Percentiles rank a stretch among this genome's conserved stretches.
phyloP scores from a whole-genome alignment of 35 echinoderm and acorn worm genomes.

The Lytechinus variegatus region DNA sequence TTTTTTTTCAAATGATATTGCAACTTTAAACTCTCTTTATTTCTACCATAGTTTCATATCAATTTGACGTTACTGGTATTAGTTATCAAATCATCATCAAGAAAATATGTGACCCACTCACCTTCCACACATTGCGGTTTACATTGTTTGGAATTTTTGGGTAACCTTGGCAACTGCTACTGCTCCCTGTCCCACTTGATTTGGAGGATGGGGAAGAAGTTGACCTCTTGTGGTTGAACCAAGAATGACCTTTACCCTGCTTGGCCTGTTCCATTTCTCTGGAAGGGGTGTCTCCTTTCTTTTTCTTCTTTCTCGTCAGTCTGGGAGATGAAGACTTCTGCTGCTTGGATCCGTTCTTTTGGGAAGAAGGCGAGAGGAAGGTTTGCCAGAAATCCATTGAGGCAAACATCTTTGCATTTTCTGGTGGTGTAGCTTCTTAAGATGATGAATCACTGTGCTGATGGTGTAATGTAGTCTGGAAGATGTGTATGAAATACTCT shows the following conservation, averaged over 20 bases:
- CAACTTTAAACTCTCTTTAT: too few species aligned
- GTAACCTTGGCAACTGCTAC: background rate
- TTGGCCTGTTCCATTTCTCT: conserved; percentile 36
- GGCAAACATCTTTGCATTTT: conserved; percentile 25
- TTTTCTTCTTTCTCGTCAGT: conserved; percentile 18
- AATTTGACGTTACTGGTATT: background rate
- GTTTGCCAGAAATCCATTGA: conserved; percentile 42
- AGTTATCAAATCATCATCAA: conserved; percentile 7
- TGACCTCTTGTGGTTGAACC: background rate
- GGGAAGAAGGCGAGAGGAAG: conserved; percentile 1
- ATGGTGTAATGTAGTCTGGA: background rate
- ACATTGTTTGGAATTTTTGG: conserved; percentile 26
- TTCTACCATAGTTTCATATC: too few species aligned
- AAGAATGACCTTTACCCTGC: conserved; percentile 23
- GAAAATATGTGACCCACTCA: conserved; percentile 44
- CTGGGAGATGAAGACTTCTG: background rate
- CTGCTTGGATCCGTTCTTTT: background rate
- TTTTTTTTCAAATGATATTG: too few species aligned
- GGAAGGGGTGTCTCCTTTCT: background rate
- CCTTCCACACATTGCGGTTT: conserved; percentile 42
- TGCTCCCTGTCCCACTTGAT: background rate
- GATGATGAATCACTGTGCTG: background rate
- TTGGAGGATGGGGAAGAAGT: background rate
- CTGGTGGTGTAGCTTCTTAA: background rate
- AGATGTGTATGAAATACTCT: background rate